Percentiles rank a stretch among this genome's conserved stretches.
Evolutionary conservation across 1,140 invertebrate genomes (phyloP).

Genomic region (Globodera rostochiensis): DNA sequence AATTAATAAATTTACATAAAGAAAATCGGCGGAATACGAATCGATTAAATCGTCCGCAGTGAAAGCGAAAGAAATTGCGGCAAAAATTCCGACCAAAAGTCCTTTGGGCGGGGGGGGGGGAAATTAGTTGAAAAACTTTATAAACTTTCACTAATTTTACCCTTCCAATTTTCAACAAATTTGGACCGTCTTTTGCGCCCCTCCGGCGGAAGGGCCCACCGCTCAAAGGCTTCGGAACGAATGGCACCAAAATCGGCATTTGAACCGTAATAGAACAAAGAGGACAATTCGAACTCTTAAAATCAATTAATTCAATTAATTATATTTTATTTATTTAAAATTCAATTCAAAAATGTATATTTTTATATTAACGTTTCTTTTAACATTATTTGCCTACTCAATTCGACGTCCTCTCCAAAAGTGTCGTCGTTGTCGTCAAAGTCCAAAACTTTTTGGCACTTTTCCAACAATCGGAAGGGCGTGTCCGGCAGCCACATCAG

Average conservation of each 20-base stretch:
- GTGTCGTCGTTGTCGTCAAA: conserved; percentile 10
- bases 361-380: too few species aligned
- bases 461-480: conserved; percentile 25
- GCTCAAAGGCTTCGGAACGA: conserved; percentile 35
- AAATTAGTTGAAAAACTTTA: not conserved
- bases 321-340: too few species aligned
- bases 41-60: conserved; percentile 51
- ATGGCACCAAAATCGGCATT: conserved; percentile 25
- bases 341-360: too few species aligned
- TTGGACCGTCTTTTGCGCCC: conserved; percentile 6
- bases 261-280: conserved; percentile 29
- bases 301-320: too few species aligned
- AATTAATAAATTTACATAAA: conserved; percentile 30
- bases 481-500: conserved; percentile 36
- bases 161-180: conserved; percentile 34
- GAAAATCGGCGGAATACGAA: conserved; percentile 48
- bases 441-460: conserved; percentile 13
- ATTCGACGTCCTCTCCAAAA: not conserved
- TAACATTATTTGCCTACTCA: not conserved
- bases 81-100: conserved; percentile 40
- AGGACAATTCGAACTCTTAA: conserved; percentile 32
- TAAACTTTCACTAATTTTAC: conserved; percentile 4
- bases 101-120: not conserved
- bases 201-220: conserved; percentile 16
- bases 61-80: conserved; percentile 47